Conservation (phyloP, 2,888 invertebrate species). For the Xestobium rufovillosum region DNA sequence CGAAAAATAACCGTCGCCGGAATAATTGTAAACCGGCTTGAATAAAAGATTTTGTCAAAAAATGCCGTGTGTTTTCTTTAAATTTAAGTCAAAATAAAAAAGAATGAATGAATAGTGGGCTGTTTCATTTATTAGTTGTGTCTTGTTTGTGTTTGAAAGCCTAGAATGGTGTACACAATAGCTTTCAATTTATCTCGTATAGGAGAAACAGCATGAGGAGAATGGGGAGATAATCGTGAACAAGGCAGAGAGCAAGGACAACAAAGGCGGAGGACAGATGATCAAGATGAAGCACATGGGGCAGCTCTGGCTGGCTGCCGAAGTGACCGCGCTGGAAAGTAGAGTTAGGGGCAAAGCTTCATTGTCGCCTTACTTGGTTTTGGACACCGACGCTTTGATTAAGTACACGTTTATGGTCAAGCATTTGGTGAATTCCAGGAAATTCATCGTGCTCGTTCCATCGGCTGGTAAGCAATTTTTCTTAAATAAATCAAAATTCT, state of each 20-base stretch:
- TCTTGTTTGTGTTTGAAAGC: no score
- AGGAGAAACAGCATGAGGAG: not conserved
- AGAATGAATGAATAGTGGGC: no score
- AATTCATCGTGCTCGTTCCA: constrained; percentile 83
- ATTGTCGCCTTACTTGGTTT: constrained; percentile 80
- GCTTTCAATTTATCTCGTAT: no score
- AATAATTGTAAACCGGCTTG: no score
- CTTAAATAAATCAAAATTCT: not conserved
- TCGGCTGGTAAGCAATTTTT: constrained; percentile 61
- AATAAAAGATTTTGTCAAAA: no score
- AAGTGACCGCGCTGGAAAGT: constrained; percentile 78
- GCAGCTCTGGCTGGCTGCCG: constrained; percentile 80
- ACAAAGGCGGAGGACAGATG: constrained; percentile 39
- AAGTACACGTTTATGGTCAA: constrained; percentile 71
- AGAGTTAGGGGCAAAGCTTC: constrained; percentile 52
- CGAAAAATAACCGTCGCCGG: no score
- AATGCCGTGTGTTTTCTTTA: no score
- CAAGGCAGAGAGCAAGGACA: constrained; percentile 17
- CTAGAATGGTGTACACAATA: no score
- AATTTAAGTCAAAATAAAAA: no score
- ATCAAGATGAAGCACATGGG: constrained; percentile 81
- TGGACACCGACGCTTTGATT: constrained; percentile 75
- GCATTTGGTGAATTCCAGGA: constrained; percentile 71
- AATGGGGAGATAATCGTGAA: not conserved
- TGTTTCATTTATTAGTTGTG: no score